Percentiles rank a stretch among this genome's conserved stretches.
These are phyloP conservation scores for Tachysurus fulvidraco DNA, from an alignment of 2,113 vertebrate species.

Conservation along the genomic window DNA sequence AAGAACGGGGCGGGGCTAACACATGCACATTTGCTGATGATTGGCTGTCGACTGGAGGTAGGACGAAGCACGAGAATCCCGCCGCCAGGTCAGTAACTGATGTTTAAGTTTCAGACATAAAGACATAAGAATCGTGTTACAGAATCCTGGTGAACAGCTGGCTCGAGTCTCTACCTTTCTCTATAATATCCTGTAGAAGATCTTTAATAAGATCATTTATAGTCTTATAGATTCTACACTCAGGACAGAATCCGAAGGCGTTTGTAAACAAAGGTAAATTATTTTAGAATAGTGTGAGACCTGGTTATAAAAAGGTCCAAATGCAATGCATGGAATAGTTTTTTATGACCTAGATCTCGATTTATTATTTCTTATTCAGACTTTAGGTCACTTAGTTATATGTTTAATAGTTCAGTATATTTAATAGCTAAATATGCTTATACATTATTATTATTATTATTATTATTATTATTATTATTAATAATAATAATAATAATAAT, in stretches of 20 bases:
- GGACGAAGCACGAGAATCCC: not conserved
- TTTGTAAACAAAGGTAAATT: not conserved
- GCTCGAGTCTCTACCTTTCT: too few relatives aligned
- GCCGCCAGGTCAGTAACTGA: not conserved
- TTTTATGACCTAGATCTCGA: too few relatives aligned
- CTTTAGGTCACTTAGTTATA: too few relatives aligned
- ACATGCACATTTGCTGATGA: not conserved
- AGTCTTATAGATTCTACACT: not conserved
- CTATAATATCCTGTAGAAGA: not conserved
- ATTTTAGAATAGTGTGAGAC: not conserved
- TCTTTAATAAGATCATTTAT: too few relatives aligned
- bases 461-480: too few relatives aligned
- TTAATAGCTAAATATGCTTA: too few relatives aligned
- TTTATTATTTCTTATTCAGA: too few relatives aligned
- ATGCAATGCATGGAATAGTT: too few relatives aligned
- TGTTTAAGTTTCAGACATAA: not conserved
- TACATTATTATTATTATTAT: too few relatives aligned
- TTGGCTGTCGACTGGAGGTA: constrained; percentile 8
- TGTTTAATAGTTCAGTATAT: too few relatives aligned
- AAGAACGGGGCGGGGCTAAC: not conserved
- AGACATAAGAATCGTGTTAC: not conserved
- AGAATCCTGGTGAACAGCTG: not conserved
- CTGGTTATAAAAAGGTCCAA: too few relatives aligned
- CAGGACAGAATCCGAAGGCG: not conserved
- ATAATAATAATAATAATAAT: too few relatives aligned